Evolutionary conservation across 2,888 invertebrate species (phyloP), one percentile per base, ranked within the genome.

Genomic region (Andrena praecox): DNA sequence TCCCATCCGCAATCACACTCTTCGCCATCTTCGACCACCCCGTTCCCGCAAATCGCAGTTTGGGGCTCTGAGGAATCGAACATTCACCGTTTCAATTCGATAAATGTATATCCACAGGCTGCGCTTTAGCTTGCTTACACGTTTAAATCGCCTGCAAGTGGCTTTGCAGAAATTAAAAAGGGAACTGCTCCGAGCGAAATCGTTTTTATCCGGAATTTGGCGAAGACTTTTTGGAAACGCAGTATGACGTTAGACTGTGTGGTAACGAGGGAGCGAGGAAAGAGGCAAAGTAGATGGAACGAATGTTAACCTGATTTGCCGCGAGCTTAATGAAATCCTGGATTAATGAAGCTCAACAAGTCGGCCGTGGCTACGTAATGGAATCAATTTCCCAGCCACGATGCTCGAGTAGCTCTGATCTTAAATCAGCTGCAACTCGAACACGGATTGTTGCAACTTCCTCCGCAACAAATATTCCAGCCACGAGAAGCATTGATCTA

Each of bases 1-100:
- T 98, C 98, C 98, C 98, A 99, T 72, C 99, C 99, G 94, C 99
- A 99, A 94, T 99, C 99, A 93, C 99, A 99, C 94, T 99, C 97
- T 94, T 99, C 99, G 24, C 97, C 98, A 70, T 97, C 97, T 93
- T 99, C 99, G 59, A 98, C 98, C 63, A 99, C 98, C 42, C 98
- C 98, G 94, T 99, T 99, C 73, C 99, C 99, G 94, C 99, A 99
- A 93, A 99, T 98, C 0, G 99, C 97, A 77, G 96, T 97, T 93
- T 98, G 97, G 35, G 98, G 97, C 93, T 98, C 98, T 97, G 94
- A 6, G 94, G 92, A 78, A 82, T 82, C 82, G 89, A 88, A 85
- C 86, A 88, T 89, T 88, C 84, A 83, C 80, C 77, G 80, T 83
- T 75, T 77, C 31, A 67, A 42, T 69, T 52, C 54, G 54, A 62